phyloP scores from a whole-genome alignment of 2,113 vertebrate genomes.

The Genyomyrus donnyi region DNA sequence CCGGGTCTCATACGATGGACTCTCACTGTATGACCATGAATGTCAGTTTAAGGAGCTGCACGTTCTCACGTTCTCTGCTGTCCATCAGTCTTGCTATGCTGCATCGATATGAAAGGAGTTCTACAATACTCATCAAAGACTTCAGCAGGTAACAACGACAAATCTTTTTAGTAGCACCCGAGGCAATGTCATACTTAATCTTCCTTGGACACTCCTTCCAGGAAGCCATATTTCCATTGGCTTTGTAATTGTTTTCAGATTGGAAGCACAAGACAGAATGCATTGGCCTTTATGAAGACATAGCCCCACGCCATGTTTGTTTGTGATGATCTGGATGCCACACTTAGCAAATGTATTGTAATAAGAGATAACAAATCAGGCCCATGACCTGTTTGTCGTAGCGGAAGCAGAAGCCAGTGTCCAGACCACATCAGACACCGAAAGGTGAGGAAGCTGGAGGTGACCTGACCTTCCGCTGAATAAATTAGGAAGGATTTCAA shows the following conservation, averaged over 20 bases:
- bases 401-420: background rate
- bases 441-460: background rate
- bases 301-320: background rate
- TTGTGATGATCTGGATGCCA: background rate
- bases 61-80: background rate
- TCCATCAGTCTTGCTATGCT: background rate
- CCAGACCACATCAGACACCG: background rate
- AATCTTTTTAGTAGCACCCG: background rate
- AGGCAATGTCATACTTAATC: background rate
- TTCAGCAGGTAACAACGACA: background rate
- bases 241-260: background rate
- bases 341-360: background rate
- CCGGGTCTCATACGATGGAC: background rate
- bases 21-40: background rate
- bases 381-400: background rate
- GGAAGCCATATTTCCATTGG: background rate
- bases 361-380: background rate
- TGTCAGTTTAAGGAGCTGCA: background rate
- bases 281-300: background rate
- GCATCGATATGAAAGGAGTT: background rate
- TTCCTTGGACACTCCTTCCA: background rate
- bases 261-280: background rate
- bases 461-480: background rate
- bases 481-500: background rate
- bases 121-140: background rate